These are phyloP conservation scores for Gymnodraco acuticeps DNA, from an alignment of 2,797 vertebrate genomes.

Conservation along the genomic window DNA sequence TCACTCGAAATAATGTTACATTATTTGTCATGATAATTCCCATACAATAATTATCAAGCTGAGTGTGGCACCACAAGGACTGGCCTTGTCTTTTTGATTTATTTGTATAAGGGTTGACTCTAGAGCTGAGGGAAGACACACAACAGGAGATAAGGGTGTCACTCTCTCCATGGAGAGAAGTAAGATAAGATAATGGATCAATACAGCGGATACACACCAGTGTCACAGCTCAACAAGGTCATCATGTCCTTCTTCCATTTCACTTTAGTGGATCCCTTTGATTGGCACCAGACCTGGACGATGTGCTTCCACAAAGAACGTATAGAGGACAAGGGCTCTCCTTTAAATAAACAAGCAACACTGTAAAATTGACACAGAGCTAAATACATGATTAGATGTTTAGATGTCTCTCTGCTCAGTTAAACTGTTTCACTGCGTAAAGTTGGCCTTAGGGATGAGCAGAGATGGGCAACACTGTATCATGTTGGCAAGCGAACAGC, in stretches of 20 bases:
- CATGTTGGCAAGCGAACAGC: conserved; percentile 13
- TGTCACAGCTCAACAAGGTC: conserved; percentile 60
- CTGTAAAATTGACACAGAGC: conserved; percentile 27
- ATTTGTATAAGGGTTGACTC: conserved; percentile 19
- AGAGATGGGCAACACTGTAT: not conserved
- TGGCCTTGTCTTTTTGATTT: not conserved
- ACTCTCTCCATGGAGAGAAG: conserved; percentile 29
- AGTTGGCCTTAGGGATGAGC: conserved; percentile 4
- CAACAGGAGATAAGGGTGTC: conserved; percentile 47
- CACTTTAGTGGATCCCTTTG: conserved; percentile 45
- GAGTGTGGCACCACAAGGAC: not conserved
- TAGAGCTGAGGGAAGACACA: conserved; percentile 31
- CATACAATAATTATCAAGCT: not conserved
- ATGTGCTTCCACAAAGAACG: conserved; percentile 43
- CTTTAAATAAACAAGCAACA: conserved; percentile 32
- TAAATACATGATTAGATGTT: conserved; percentile 10
- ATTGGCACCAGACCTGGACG: conserved; percentile 51
- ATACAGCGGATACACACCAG: conserved; percentile 43
- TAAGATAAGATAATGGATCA: conserved; percentile 64
- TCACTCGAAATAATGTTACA: not conserved
- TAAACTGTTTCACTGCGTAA: not conserved
- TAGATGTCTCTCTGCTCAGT: not conserved
- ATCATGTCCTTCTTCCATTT: conserved; percentile 37
- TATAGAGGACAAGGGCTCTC: conserved; percentile 21
- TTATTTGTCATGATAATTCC: not conserved